Conservation (phyloP, 2,797 vertebrate genomes). For the Amphiprion clarkii region DNA sequence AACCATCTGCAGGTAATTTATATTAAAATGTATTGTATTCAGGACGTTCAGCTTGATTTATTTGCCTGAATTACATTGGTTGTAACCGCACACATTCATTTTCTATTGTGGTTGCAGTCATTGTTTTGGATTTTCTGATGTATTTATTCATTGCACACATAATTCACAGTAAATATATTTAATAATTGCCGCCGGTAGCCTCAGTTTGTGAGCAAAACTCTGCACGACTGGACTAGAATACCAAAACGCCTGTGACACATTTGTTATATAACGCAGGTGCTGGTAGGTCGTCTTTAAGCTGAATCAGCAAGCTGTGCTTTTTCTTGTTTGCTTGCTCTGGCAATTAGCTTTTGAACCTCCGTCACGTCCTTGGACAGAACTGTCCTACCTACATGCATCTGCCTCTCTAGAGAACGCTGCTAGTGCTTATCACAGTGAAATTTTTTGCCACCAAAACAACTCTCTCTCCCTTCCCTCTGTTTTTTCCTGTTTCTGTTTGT, state of each 20-base stretch:
- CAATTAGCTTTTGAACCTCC: conserved; percentile 63
- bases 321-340: conserved; percentile 52
- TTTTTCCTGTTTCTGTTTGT: background rate
- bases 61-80: conserved; percentile 1
- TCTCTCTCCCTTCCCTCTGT: conserved; percentile 2
- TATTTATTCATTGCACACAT: background rate
- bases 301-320: conserved; percentile 58
- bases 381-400: conserved; percentile 48
- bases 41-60: conserved; percentile 1
- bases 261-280: conserved; percentile 47
- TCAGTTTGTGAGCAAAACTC: conserved; percentile 13
- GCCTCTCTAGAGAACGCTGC: conserved; percentile 16
- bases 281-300: conserved; percentile 52
- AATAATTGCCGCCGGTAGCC: conserved; percentile 3
- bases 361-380: conserved; percentile 57
- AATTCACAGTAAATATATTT: conserved; percentile 1
- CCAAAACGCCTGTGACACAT: conserved; percentile 15
- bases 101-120: background rate
- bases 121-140: conserved; percentile 5
- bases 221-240: conserved; percentile 2
- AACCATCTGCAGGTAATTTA: background rate
- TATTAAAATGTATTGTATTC: conserved; percentile 3
- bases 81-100: background rate
- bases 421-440: conserved; percentile 22
- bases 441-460: conserved; percentile 30